Conservation (phyloP, 1,140 invertebrate genomes). For the Megalonaias nervosa region DNA sequence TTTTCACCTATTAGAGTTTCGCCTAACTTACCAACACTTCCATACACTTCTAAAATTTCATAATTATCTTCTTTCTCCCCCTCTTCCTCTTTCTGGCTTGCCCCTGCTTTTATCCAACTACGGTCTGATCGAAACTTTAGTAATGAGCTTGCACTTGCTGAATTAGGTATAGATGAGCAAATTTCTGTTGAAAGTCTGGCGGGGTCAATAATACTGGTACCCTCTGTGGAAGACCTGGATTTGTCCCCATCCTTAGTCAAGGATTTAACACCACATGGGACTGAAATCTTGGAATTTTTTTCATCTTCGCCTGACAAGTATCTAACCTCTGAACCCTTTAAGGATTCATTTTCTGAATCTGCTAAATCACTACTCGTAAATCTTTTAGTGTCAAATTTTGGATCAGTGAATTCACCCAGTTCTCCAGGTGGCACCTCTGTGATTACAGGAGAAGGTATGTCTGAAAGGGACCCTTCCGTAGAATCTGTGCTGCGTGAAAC, state of each 20-base stretch:
- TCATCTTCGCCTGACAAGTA: too few species aligned
- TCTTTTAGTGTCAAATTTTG: too few species aligned
- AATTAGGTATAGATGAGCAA: too few species aligned
- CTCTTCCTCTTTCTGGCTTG: slow-evolving; percentile 4
- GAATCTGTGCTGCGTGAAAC: slow-evolving; percentile 65
- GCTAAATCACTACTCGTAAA: background rate
- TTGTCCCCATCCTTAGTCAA: background rate
- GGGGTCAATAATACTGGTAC: background rate
- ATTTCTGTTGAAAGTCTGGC: too few species aligned
- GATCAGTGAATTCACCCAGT: too few species aligned
- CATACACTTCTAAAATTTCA: background rate
- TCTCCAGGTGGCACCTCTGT: background rate
- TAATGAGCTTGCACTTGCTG: background rate
- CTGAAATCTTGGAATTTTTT: too few species aligned
- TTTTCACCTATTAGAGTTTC: background rate
- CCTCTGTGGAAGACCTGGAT: slow-evolving; percentile 11
- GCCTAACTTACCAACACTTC: background rate
- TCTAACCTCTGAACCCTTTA: background rate
- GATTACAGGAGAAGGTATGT: slow-evolving; percentile 45
- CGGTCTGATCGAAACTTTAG: slow-evolving; percentile 53
- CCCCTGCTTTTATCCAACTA: slow-evolving; percentile 54
- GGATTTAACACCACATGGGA: too few species aligned
- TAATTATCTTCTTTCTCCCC: background rate
- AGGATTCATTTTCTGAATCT: background rate
- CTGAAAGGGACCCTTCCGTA: slow-evolving; percentile 56